Evolutionary conservation across 2,113 vertebrate species (phyloP), one percentile per base, ranked within the genome.

Genomic region (Zosterops pallidus): DNA sequence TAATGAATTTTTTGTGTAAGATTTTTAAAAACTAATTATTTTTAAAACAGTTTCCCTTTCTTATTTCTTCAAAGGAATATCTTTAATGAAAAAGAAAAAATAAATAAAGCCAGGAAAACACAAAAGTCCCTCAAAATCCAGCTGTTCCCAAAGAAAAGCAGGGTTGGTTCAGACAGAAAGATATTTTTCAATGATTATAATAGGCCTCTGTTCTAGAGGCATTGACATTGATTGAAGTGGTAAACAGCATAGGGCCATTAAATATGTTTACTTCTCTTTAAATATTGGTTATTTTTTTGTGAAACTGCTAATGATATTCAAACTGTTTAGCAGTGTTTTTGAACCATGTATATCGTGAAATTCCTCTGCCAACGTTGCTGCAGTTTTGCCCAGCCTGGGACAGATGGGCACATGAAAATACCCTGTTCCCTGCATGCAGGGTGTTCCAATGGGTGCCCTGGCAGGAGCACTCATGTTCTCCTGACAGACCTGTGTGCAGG

Each of bases 351-450:
- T 23, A 14, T 37, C 0, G 16, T 4, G 7, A 68, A 71, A 83
- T 41, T 55, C 20, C 11, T 76, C 63, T 71, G 33, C 49, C 29
- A 29, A 0, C 2, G 4, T 42, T 0, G 0, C 41, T 10, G 14
- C 0, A 0, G 7, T 23, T 91, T 89, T 67, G 8, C 9, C 8
- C 21, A 53, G 62, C 4, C 0, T 42, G 31, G 31, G 9, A 22
- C 24, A 46, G 47, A 49, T 6, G 11, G 41, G 46, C 1, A 1
- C 9, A 11, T 6, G 29, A 56, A 79, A 6, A 1, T 5, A 4
- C 1, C 4, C 3, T 3, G 4, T 8, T 31, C 9, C 16, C 44
- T 50, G 47, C 5, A 1, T 22, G 6, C 53, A 76, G 19, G 24
- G 9, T 20, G 39, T 28, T 63, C 52, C 49, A 12, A 0, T 3